Evolutionary conservation across 1,140 invertebrate genomes (phyloP).

Genomic region (Orchestia grillus): DNA sequence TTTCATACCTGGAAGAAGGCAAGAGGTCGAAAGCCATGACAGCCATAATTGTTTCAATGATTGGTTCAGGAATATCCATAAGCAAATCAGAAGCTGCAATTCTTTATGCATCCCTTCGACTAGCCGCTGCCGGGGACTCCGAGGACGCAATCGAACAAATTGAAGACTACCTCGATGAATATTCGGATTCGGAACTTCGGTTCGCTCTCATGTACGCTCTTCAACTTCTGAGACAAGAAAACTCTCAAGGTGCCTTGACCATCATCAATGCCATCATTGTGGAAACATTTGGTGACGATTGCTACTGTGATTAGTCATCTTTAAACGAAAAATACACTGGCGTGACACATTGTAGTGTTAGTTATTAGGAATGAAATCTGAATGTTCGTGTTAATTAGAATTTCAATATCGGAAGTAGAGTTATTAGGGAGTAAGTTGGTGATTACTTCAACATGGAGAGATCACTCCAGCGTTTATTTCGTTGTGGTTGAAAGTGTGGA

Average conservation of each 20-base stretch:
- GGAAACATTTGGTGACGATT: not conserved
- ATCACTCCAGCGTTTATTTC: not conserved
- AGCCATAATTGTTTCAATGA: not conserved
- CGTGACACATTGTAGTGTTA: no score
- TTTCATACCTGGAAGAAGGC: not conserved
- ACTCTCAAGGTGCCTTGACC: not conserved
- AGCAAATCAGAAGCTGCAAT: not conserved
- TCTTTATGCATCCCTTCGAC: not conserved
- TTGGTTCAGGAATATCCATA: not conserved
- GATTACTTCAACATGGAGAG: not conserved
- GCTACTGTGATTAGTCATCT: not conserved
- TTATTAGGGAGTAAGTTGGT: not conserved
- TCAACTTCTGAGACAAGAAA: not conserved
- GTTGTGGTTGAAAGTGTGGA: no score
- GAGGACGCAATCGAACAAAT: not conserved
- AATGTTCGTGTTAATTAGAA: not conserved
- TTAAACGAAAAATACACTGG: not conserved
- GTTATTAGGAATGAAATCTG: not conserved
- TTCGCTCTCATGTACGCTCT: not conserved
- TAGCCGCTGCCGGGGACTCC: not conserved
- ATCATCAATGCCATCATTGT: not conserved
- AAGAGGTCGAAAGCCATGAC: not conserved
- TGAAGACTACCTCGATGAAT: not conserved
- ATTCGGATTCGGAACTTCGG: not conserved
- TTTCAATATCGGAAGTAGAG: not conserved